Evolutionary conservation across 2,113 vertebrate genomes (phyloP), one percentile per base, ranked within the genome.

Genomic region (Blennius ocellaris): DNA sequence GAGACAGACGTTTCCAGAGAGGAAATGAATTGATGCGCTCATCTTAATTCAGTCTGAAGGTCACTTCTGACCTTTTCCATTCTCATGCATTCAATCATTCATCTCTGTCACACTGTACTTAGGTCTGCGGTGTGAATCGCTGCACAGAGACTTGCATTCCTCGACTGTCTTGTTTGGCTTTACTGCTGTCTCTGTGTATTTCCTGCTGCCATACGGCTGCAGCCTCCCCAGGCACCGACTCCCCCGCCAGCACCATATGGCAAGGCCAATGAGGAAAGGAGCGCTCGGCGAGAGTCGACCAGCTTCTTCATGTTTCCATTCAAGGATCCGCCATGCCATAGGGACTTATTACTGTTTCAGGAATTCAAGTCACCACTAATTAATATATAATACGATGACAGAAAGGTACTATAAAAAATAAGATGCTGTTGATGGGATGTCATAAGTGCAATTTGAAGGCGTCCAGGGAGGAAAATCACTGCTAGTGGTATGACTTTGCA

Each of bases 181-280:
- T 65, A 50, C 66, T 79, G 78, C 65, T 73, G 84, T 47, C 81
- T 77, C 65, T 76, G 81, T 84, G 74, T 54, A 74, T 80, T 84
- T 92, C 91, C 90, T 92, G 90, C 70, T 85, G 84, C 84, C 92
- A 93, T 89, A 90, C 64, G 88, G 89, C 62, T 9, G 69, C 70
- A 40, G 53, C 9, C 72, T 84, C 90, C 87, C 85, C 49, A 55
- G 89, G 89, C 80, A 38, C 81, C 59, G 82, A 80, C 89, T 90
- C 76, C 38, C 72, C 62, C 75, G 62, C 69, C 74, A 75, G 39
- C 84, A 66, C 87, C 92, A 93, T 92, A 91, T 92, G 92, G 90
- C 69, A 62, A 40, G 67, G 58, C 87, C 84, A 76, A 69, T 56
- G 6, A 78, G 69, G 60, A 66, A 76, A 72, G 86, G 62, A 53